A percentile compares a stretch with the other conserved stretches of the same genome.
phyloP scores from a whole-genome alignment of 2,797 vertebrate species.

The Xerus rutilus region DNA sequence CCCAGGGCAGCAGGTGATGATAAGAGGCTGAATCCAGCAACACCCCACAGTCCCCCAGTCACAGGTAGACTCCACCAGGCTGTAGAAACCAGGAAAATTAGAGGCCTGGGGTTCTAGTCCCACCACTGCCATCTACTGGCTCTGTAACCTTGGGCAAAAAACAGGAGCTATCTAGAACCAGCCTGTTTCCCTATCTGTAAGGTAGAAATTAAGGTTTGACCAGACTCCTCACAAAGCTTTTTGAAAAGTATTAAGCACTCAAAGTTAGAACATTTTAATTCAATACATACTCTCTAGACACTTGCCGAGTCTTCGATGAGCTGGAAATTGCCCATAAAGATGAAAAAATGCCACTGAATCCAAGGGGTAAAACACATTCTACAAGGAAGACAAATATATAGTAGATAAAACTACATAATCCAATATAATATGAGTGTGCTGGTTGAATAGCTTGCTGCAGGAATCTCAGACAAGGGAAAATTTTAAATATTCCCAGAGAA shows the following conservation, averaged over 20 bases:
- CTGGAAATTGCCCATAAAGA: neutral
- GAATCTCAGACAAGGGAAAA: slow-evolving; percentile 2
- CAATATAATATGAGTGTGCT: neutral
- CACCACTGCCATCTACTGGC: neutral
- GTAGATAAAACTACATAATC: neutral
- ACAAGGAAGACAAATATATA: neutral
- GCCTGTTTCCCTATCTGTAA: neutral
- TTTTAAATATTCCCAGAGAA: neutral
- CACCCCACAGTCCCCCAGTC: neutral
- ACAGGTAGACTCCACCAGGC: neutral
- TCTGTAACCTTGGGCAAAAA: neutral
- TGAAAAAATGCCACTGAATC: neutral
- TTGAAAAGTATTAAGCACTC: neutral
- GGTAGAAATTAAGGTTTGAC: neutral
- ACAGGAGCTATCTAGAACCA: neutral
- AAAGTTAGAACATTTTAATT: slow-evolving; percentile 6
- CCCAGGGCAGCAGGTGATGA: neutral
- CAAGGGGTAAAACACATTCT: neutral
- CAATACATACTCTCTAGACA: slow-evolving; percentile 1
- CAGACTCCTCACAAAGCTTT: neutral
- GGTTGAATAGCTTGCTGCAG: neutral
- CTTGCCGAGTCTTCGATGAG: neutral
- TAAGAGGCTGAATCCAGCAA: neutral
- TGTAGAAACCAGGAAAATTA: neutral
- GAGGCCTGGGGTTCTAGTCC: neutral